Evolutionary conservation across 2,113 vertebrate species (phyloP).

Genomic region (Phodopus roborovskii): DNA sequence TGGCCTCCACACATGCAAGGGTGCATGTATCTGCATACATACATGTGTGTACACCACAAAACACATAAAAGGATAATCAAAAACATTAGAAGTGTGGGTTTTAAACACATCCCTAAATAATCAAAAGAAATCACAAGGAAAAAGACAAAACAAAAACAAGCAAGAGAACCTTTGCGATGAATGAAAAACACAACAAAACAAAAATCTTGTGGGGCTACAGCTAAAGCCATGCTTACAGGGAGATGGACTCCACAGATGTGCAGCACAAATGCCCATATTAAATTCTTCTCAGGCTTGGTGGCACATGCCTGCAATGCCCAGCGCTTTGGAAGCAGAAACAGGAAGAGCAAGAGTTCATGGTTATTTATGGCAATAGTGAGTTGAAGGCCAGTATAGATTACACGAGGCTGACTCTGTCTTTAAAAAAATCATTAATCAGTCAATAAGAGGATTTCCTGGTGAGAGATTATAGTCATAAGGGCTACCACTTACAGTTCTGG

Average conservation of each 20-base stretch:
- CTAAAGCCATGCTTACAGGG: not conserved
- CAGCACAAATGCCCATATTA: not conserved
- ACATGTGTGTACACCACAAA: not conserved
- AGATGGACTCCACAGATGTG: too few species aligned
- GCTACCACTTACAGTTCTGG: not conserved
- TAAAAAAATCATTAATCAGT: not conserved
- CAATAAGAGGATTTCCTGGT: not conserved
- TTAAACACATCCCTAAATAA: not conserved
- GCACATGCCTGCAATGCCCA: not conserved
- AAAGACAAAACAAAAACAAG: not conserved
- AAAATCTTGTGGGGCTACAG: not conserved
- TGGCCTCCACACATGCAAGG: not conserved
- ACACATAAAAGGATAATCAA: not conserved
- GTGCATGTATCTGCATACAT: not conserved
- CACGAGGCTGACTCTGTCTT: not conserved
- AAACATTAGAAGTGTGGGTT: not conserved
- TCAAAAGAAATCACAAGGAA: not conserved
- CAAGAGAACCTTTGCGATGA: not conserved
- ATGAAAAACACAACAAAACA: not conserved
- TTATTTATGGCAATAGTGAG: not conserved
- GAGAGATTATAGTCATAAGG: not conserved
- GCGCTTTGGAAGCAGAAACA: not conserved
- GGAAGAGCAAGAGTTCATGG: not conserved
- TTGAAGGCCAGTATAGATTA: not conserved
- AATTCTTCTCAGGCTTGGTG: not conserved